Evolutionary conservation across 2,797 vertebrate genomes (phyloP).

Genomic region (Hypotaenidia philippensis): DNA sequence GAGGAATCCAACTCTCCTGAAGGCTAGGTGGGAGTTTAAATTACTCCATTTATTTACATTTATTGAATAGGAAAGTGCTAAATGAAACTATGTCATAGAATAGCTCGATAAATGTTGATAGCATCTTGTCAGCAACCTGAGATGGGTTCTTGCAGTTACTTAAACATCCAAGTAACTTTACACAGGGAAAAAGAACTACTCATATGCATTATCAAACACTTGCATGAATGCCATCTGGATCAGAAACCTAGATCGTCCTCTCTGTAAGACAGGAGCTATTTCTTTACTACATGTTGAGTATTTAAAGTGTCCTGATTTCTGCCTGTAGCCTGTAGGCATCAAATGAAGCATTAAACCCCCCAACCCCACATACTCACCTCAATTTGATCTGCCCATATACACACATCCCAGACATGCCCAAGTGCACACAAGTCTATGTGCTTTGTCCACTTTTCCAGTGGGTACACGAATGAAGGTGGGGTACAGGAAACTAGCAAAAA

Average conservation of each 20-base stretch:
- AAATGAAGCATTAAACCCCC: neutral
- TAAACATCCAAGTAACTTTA: neutral
- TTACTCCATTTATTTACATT: slow-evolving; percentile 5
- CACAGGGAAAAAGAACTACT: neutral
- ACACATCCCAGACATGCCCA: fast-evolving
- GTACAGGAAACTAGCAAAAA: neutral
- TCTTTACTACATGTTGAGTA: neutral
- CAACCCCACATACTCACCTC: neutral
- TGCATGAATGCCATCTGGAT: neutral
- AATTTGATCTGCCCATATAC: neutral
- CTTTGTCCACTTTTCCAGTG: neutral
- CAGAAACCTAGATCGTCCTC: neutral
- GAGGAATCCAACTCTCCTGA: neutral
- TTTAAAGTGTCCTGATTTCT: neutral
- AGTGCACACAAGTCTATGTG: fast-evolving
- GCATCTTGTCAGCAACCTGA: neutral
- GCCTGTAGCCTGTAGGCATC: neutral
- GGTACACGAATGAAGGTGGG: neutral
- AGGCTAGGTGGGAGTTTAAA: neutral
- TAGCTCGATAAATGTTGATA: neutral
- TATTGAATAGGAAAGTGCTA: neutral
- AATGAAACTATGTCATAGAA: neutral
- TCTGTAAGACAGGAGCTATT: neutral
- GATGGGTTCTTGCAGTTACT: neutral
- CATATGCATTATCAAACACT: neutral